These are phyloP conservation scores for Phaethornis superciliosus DNA, from an alignment of 2,113 vertebrate genomes.

Conservation along the genomic window DNA sequence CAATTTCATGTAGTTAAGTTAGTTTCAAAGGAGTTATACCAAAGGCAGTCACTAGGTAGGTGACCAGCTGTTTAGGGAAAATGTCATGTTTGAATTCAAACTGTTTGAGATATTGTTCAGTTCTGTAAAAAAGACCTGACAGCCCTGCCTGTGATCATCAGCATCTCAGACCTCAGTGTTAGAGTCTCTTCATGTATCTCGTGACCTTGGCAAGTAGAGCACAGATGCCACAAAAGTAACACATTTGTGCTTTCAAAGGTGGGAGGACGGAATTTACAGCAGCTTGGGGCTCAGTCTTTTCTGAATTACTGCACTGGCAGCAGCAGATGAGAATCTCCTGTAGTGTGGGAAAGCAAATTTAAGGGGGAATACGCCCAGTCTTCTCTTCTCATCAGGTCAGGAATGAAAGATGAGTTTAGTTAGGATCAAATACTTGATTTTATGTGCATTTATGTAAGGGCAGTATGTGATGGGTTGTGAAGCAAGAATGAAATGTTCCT, in stretches of 20 bases:
- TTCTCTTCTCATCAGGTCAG: neutral
- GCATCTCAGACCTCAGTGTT: neutral
- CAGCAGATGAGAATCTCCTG: neutral
- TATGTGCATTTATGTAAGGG: neutral
- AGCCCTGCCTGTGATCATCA: neutral
- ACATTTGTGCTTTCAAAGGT: neutral
- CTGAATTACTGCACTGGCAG: neutral
- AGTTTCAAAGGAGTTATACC: neutral
- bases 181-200: neutral
- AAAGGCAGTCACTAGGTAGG: neutral
- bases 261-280: fast-evolving
- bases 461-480: neutral
- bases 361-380: neutral
- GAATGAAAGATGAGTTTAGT: neutral
- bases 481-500: neutral
- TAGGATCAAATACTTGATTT: neutral
- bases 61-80: neutral
- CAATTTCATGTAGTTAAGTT: neutral
- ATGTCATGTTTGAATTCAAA: neutral
- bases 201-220: neutral
- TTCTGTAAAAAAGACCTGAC: neutral
- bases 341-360: neutral
- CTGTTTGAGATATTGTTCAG: neutral
- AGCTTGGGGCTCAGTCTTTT: neutral
- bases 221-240: neutral